These are phyloP conservation scores for Buphagus erythrorhynchus DNA, from an alignment of 2,797 vertebrate species.

Conservation along the genomic window DNA sequence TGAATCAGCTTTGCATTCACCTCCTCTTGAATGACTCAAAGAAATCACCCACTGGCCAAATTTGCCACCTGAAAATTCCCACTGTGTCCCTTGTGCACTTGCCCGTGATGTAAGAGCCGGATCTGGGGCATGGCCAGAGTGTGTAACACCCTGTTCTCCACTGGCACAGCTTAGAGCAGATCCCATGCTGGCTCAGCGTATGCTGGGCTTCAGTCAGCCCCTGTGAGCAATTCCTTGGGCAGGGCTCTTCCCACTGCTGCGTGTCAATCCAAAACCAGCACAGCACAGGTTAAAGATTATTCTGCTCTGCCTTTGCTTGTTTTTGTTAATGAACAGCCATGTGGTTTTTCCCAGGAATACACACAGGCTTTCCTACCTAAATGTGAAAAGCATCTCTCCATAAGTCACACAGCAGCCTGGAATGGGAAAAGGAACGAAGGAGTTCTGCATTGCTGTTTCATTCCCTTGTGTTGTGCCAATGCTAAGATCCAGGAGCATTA, in stretches of 20 bases:
- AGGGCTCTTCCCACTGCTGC: neutral
- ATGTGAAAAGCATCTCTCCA: neutral
- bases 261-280: neutral
- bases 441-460: neutral
- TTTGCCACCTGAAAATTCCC: neutral
- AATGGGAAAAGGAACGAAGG: neutral
- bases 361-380: neutral
- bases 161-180: neutral
- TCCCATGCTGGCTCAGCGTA: neutral
- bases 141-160: neutral
- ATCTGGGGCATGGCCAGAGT: neutral
- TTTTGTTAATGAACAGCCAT: neutral
- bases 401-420: neutral
- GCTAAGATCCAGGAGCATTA: neutral
- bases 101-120: fast-evolving
- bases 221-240: neutral
- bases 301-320: neutral
- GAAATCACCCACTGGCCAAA: neutral
- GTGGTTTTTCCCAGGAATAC: neutral
- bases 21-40: neutral
- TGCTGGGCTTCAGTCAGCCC: neutral
- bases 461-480: neutral
- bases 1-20: neutral
- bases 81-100: neutral
- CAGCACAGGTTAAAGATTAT: neutral